Conservation (phyloP, 2,113 vertebrate species). For the Panthera uncia region DNA sequence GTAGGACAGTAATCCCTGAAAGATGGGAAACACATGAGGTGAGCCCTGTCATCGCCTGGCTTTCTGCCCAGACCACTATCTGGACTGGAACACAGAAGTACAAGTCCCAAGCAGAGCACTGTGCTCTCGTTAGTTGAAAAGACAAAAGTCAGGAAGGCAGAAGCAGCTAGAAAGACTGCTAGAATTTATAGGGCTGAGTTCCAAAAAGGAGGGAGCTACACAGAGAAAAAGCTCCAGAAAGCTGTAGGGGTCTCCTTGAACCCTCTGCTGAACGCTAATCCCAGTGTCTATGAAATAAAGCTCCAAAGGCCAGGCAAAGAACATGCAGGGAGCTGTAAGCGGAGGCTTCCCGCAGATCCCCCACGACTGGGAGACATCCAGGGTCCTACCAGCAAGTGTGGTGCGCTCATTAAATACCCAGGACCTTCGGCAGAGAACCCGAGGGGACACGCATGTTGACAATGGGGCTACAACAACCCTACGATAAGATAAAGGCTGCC, state of each 20-base stretch:
- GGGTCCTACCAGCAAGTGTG: background rate
- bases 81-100: background rate
- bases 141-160: background rate
- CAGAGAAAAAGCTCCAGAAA: background rate
- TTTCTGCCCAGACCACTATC: background rate
- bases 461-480: background rate
- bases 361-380: background rate
- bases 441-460: background rate
- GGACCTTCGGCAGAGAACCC: background rate
- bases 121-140: background rate
- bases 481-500: background rate
- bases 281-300: background rate
- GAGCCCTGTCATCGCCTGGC: background rate
- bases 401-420: background rate
- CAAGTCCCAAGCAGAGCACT: background rate
- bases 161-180: background rate
- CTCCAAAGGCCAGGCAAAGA: background rate
- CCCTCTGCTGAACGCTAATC: background rate
- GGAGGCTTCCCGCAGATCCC: background rate
- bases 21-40: background rate
- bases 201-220: background rate
- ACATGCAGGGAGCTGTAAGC: background rate
- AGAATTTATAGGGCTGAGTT: background rate
- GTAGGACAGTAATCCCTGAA: background rate
- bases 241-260: background rate